These are phyloP conservation scores for Tenualosa thibaudeaui DNA, from an alignment of 2,797 vertebrate genomes.

Conservation along the genomic window DNA sequence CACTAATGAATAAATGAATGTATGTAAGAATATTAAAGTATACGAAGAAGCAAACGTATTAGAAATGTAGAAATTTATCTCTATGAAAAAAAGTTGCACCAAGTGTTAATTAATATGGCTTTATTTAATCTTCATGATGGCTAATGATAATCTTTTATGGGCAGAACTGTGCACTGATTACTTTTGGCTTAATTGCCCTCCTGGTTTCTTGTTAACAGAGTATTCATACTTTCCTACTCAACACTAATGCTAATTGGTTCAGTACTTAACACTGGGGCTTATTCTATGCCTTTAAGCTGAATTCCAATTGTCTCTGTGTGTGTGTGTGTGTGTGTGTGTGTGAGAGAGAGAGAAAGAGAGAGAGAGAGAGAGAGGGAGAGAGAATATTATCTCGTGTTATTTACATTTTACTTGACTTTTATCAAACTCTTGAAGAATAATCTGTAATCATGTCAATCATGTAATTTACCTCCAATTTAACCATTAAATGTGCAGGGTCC, in stretches of 20 bases:
- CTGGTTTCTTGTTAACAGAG: conserved; percentile 2
- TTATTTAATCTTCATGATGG: neutral
- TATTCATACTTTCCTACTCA: neutral
- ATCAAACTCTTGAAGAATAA: neutral
- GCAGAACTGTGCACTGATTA: neutral
- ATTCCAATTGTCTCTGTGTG: neutral
- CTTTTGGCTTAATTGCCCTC: neutral
- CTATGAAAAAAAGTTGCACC: conserved; percentile 20
- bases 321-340: neutral
- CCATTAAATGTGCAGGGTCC: neutral
- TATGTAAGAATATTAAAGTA: neutral
- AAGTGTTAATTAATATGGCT: conserved; percentile 11
- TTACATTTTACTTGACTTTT: conserved; percentile 8
- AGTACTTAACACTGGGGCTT: neutral
- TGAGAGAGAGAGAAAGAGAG: neutral
- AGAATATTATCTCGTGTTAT: neutral
- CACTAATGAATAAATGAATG: neutral
- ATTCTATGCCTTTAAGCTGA: neutral
- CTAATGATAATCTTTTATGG: conserved; percentile 4
- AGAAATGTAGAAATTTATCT: neutral
- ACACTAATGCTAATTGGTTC: neutral
- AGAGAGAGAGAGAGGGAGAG: neutral
- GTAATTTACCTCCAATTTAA: conserved; percentile 1
- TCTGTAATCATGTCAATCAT: neutral
- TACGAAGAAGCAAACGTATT: neutral